Conservation (phyloP, 2,888 invertebrate species). For the Selenia dentaria region DNA sequence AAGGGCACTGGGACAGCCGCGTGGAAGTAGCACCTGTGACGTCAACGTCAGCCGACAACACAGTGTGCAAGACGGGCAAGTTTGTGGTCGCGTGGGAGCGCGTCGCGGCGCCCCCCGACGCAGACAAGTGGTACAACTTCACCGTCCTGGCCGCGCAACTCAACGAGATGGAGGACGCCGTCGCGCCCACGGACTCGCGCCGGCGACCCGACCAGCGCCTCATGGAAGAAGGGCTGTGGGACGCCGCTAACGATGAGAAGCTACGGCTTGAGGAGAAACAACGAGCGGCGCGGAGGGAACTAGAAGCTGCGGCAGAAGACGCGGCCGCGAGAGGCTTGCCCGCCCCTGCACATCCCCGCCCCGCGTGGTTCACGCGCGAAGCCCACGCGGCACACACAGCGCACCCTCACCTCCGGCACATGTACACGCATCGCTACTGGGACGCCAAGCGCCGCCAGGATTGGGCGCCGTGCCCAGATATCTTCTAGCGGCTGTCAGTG, state of each 20-base stretch:
- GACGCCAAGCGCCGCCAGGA: slow-evolving; percentile 93
- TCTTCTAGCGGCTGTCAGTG: slow-evolving; percentile 85
- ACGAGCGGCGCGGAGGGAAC: slow-evolving; percentile 89
- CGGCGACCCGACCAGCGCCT: slow-evolving; percentile 97
- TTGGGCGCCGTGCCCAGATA: slow-evolving; percentile 96
- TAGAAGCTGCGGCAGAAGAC: slow-evolving; percentile 92
- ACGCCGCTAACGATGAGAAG: slow-evolving; percentile 95
- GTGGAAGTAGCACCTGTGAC: slow-evolving; percentile 97
- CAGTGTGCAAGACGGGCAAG: slow-evolving; percentile 96
- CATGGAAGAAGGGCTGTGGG: slow-evolving; percentile 98
- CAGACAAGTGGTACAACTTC: slow-evolving; percentile 94
- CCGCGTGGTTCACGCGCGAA: slow-evolving; percentile 95
- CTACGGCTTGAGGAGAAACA: slow-evolving; percentile 97
- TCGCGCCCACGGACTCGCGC: slow-evolving; percentile 98
- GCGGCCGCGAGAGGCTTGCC: slow-evolving; percentile 87
- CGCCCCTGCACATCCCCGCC: slow-evolving; percentile 88
- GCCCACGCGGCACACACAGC: slow-evolving; percentile 88
- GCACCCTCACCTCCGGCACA: slow-evolving; percentile 86
- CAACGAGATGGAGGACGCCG: slow-evolving; percentile 96
- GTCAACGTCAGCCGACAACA: slow-evolving; percentile 89
- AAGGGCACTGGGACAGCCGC: slow-evolving; percentile 97
- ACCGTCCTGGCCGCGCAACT: slow-evolving; percentile 97
- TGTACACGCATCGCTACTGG: slow-evolving; percentile 97
- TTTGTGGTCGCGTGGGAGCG: slow-evolving; percentile 95
- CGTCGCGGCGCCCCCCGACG: slow-evolving; percentile 87